Base-by-base conservation (phyloP, 1,140 invertebrate genomes). In the Drosophila rufa region DNA sequence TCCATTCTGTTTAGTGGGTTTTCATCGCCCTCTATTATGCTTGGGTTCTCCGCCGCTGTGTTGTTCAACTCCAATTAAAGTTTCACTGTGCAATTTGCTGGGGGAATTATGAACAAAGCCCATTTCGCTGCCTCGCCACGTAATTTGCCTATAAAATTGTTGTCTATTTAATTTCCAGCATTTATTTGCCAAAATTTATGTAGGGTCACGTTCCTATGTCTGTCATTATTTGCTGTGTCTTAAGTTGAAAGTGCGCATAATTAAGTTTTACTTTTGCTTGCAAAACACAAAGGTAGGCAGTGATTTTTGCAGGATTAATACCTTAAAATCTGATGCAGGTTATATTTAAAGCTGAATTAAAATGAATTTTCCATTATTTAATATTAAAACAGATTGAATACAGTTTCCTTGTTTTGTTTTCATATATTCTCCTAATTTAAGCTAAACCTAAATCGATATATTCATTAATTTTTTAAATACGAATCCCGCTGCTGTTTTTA, bases 131-230 rank as follows among this genome's bases (percentile, higher is more conserved):
- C 48, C 33, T 38, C n/a, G 62, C 64, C 67, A 70, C 67, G 67
- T 70, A 70, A 70, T 70, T 70, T 56, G 62, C 48, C 64, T 70
- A 70, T 70, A 70, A 70, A 70, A 46, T 33, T 55, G 48, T 55
- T 70, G 62, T 47, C 62, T 46, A 55, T 70, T 70, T 68, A 70
- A 70, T 55, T 70, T 68, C 22, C 5, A 38, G 40, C 48, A 68
- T 46, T 68, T 55, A 42, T 68, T 55, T 70, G 0, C 6, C 2
- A 14, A 38, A 55, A 70, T 68, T 70, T 68, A 68, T 68, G 67
- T 6, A 22, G 14, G 15, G 12, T 22, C 67, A 70, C 48, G 62
- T 70, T 38, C 27, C 22, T 9, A 19, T 11, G 12, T 22, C 17
- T 60, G 36, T 47, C 12, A 27, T 53, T 51, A 67, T 12, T 22